A percentile compares a stretch with the other conserved stretches of the same genome.
phyloP scores from a whole-genome alignment of 2,888 invertebrate genomes.

The Aproaerema taeniolella region DNA sequence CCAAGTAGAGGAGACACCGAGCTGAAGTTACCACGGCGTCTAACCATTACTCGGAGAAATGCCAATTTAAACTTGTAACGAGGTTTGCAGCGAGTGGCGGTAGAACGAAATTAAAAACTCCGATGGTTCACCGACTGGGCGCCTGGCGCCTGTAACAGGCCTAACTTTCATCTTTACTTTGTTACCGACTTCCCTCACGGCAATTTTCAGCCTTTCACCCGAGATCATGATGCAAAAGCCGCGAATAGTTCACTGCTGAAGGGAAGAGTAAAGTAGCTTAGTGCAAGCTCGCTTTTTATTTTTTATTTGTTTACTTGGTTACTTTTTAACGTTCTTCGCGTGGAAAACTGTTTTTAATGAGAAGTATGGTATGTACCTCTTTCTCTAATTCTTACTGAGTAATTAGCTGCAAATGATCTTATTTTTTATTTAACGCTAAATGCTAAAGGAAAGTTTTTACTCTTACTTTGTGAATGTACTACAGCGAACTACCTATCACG shows the following conservation, averaged over 20 bases:
- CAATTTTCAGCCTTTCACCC: slow-evolving; percentile 47
- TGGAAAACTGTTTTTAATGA: no score
- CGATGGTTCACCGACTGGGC: slow-evolving; percentile 42
- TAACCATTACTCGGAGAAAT: slow-evolving; percentile 72
- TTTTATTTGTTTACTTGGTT: no score
- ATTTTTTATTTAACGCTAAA: no score
- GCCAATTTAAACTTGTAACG: slow-evolving; percentile 77
- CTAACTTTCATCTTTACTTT: slow-evolving; percentile 67
- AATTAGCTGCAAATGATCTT: no score
- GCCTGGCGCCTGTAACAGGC: slow-evolving; percentile 55
- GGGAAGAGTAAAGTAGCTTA: no score
- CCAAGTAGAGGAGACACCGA: slow-evolving; percentile 56
- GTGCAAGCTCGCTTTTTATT: no score
- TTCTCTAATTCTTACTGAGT: no score
- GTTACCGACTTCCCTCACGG: slow-evolving; percentile 50
- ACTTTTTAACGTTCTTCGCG: no score
- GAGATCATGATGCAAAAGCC: slow-evolving; percentile 42
- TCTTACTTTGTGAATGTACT: background rate
- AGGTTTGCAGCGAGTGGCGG: slow-evolving; percentile 71
- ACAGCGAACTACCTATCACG: no score
- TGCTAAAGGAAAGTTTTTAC: background rate
- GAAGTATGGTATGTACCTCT: no score
- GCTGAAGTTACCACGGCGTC: slow-evolving; percentile 56
- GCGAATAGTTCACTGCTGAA: no score
- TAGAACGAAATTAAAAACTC: slow-evolving; percentile 73